phyloP scores from a whole-genome alignment of 2,797 vertebrate genomes.

The Emys orbicularis region DNA sequence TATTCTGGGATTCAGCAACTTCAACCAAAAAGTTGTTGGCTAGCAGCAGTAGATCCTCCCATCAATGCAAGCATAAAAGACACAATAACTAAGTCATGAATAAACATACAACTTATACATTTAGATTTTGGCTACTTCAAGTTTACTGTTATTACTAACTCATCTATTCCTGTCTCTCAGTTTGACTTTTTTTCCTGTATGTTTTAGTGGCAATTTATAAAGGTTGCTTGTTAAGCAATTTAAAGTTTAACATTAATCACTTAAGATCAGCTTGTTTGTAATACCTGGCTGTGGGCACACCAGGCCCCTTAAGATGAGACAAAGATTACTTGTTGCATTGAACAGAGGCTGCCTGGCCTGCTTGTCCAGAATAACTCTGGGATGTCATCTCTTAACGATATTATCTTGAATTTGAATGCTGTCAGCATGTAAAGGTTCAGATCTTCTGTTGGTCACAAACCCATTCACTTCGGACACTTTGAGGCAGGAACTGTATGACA shows the following conservation, averaged over 20 bases:
- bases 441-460: neutral
- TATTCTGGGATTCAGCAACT: neutral
- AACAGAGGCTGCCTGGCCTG: neutral
- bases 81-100: slow-evolving; percentile 1
- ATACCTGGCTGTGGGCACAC: neutral
- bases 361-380: neutral
- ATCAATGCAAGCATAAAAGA: neutral
- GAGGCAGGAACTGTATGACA: neutral
- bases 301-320: neutral
- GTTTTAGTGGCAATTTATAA: neutral
- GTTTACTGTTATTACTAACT: neutral
- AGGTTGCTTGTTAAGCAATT: neutral
- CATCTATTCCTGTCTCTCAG: neutral
- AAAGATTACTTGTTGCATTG: neutral
- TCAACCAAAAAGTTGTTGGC: neutral
- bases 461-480: neutral
- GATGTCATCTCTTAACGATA: neutral
- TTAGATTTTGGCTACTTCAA: slow-evolving; percentile 13
- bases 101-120: neutral
- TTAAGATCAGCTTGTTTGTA: neutral
- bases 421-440: neutral
- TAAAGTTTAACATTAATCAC: neutral
- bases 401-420: neutral
- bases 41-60: neutral
- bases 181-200: neutral